phyloP scores from a whole-genome alignment of 1,140 invertebrate genomes.

The Hylaeus volcanicus region DNA sequence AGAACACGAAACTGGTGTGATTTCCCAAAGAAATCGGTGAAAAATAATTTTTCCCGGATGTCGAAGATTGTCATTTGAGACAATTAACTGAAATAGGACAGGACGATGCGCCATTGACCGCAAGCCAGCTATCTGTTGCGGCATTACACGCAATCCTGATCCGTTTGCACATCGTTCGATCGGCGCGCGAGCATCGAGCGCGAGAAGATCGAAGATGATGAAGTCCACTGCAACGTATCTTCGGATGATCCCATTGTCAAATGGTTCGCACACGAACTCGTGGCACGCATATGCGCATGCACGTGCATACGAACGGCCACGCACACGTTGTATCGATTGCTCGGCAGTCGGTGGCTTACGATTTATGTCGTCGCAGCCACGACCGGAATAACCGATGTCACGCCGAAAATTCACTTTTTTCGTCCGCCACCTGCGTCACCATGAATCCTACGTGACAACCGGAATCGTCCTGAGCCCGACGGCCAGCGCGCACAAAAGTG shows the following conservation, averaged over 20 bases:
- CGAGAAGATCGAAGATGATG: constrained; percentile 6
- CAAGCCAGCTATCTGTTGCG: too few relatives aligned
- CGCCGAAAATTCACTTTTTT: constrained; percentile 60
- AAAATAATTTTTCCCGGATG: too few relatives aligned
- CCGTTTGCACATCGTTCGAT: neutral
- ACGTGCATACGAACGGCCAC: neutral
- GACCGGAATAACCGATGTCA: constrained; percentile 66
- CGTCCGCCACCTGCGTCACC: constrained; percentile 49
- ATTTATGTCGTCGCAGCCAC: constrained; percentile 67
- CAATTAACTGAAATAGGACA: too few relatives aligned
- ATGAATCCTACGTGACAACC: constrained; percentile 54
- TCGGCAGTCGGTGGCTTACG: constrained; percentile 57
- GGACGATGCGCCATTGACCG: too few relatives aligned
- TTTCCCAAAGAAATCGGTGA: too few relatives aligned
- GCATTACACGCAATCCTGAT: too few relatives aligned
- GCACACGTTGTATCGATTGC: constrained; percentile 64
- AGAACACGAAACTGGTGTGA: too few relatives aligned
- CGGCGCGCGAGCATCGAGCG: neutral
- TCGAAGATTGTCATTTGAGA: too few relatives aligned
- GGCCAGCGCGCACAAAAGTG: constrained; percentile 30
- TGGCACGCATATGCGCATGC: neutral
- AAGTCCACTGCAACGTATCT: constrained; percentile 18
- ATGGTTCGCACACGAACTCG: neutral
- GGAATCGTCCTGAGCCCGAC: constrained; percentile 38
- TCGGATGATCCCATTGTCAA: constrained; percentile 28